Base-by-base conservation (phyloP, 2,113 vertebrate species). In the Saccopteryx leptura region DNA sequence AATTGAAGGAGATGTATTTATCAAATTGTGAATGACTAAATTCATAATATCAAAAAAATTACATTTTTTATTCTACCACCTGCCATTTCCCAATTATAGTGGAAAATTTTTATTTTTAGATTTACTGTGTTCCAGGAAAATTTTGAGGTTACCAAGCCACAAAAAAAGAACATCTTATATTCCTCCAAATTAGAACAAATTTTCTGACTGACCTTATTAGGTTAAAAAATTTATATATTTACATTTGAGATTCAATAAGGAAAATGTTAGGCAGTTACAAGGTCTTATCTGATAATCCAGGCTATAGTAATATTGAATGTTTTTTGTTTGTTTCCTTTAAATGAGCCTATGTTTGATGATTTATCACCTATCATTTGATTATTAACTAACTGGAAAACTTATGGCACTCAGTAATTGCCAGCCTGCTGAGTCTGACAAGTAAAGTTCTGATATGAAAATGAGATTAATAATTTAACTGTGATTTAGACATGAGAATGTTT, bases 81-180 rank as follows among this genome's bases (percentile, higher is more conserved):
- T 90, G 80, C 54, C 48, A n/a, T 90, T 92, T 15, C 60, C 14
- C 19, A 95, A 71, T 76, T 93, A 65, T 68, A 94, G 84, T 60
- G 3, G n/a, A 93, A 96, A 18, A 83, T 92, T 56, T 84, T 79
- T 23, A 80, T 39, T 94, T 97, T 88, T 80, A 91, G 66, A 78
- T 71, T 91, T 96, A 80, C 21, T 5, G 26, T 90, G 28, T 66
- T 74, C 50, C 28, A 63, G 93, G 17, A 93, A 83, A 7, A 68
- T 6, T 74, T 58, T 71, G 4, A 31, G 24, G 12, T 83, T 95
- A 92, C 71, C 87, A 80, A 96, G 89, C 90, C 52, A 94, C 31
- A 79, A 74, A 82, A 93, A 28, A 93, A 61, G 19, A 79, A 81
- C 7, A 80, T 71, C 13, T 71, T 68, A 90, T 66, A 39, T 9